phyloP scores from a whole-genome alignment of 2,797 vertebrate genomes.

The Sebastes hubbsi region DNA sequence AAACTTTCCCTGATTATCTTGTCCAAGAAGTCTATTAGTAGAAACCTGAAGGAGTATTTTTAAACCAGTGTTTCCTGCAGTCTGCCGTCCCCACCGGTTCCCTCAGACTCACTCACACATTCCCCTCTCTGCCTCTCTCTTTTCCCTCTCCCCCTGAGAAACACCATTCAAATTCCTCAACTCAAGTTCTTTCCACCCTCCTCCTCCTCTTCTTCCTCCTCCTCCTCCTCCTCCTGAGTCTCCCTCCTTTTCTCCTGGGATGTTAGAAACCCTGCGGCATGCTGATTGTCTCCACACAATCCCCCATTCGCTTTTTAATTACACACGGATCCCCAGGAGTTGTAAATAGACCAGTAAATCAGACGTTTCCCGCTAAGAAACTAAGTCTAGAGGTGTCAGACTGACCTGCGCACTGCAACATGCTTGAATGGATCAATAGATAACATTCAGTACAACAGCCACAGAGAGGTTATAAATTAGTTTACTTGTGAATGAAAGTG shows the following conservation, averaged over 20 bases:
- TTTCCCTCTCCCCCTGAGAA: slow-evolving; percentile 60
- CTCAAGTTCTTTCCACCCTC: slow-evolving; percentile 74
- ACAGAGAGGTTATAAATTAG: not conserved
- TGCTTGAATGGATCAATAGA: not conserved
- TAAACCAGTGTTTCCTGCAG: slow-evolving; percentile 34
- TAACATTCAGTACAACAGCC: not conserved
- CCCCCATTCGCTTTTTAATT: slow-evolving; percentile 69
- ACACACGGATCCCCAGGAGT: slow-evolving; percentile 42
- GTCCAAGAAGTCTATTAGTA: slow-evolving; percentile 37
- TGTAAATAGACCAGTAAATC: slow-evolving; percentile 40
- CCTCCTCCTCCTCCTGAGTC: slow-evolving; percentile 30
- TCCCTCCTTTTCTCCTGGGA: slow-evolving; percentile 60
- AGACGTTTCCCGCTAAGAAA: slow-evolving; percentile 22
- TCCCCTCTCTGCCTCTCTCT: slow-evolving; percentile 38
- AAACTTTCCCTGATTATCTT: not conserved
- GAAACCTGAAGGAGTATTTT: slow-evolving; percentile 33
- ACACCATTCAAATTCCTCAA: slow-evolving; percentile 83
- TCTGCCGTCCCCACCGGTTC: slow-evolving; percentile 51
- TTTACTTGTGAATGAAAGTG: not conserved
- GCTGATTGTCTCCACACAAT: slow-evolving; percentile 71
- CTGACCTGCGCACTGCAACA: not conserved
- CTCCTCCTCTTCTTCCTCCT: slow-evolving; percentile 30
- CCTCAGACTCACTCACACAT: slow-evolving; percentile 47
- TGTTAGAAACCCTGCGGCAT: slow-evolving; percentile 65
- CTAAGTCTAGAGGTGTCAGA: not conserved